phyloP scores from a whole-genome alignment of 2,888 invertebrate genomes.

The Drosophila tanythrix region DNA sequence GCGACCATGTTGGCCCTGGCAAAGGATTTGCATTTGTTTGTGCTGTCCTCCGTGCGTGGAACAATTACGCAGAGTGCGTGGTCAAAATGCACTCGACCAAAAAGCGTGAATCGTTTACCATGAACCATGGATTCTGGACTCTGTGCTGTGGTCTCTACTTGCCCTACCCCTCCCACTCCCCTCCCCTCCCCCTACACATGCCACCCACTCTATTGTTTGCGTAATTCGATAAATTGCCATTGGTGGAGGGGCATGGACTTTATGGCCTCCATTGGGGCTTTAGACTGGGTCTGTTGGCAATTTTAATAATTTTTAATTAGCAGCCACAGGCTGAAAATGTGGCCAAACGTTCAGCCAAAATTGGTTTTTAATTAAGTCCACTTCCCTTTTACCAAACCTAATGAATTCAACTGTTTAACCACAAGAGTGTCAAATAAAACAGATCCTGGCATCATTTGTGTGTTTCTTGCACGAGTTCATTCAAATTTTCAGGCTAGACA shows the following conservation, averaged over 20 bases:
- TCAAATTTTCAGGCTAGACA: neutral
- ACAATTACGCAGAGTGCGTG: slow-evolving; percentile 70
- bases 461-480: too few relatives aligned
- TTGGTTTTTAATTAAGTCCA: slow-evolving; percentile 49
- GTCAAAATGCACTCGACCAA: slow-evolving; percentile 40
- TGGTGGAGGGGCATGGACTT: slow-evolving; percentile 8
- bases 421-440: neutral
- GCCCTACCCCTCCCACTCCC: neutral
- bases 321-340: slow-evolving; percentile 41
- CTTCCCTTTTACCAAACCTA: slow-evolving; percentile 22
- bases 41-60: slow-evolving; percentile 39
- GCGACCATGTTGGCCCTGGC: slow-evolving; percentile 50
- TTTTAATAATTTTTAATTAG: slow-evolving; percentile 76
- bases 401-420: slow-evolving; percentile 11
- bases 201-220: slow-evolving; percentile 52
- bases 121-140: slow-evolving; percentile 2
- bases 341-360: slow-evolving; percentile 24
- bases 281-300: slow-evolving; percentile 26
- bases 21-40: slow-evolving; percentile 65
- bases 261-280: slow-evolving; percentile 30
- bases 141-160: slow-evolving; percentile 6
- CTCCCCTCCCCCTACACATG: neutral
- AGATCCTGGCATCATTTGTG: neutral
- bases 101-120: slow-evolving; percentile 14
- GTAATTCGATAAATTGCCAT: slow-evolving; percentile 67